phyloP scores from a whole-genome alignment of 1,140 invertebrate species.

The Sitophilus oryzae region DNA sequence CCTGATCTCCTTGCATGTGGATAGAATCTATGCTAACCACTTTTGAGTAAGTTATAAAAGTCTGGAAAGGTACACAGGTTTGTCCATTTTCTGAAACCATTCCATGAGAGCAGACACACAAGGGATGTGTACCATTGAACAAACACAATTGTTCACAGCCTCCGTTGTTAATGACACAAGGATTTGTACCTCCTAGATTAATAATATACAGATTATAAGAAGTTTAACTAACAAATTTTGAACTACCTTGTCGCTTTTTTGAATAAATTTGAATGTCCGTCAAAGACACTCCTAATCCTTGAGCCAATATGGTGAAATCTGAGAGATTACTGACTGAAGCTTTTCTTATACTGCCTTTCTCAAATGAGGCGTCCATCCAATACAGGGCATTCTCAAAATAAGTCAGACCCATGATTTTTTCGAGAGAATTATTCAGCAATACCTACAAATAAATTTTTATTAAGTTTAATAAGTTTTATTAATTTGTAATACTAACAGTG shows the following conservation, averaged over 20 bases:
- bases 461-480: background rate
- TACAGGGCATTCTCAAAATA: conserved; percentile 71
- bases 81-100: conserved; percentile 56
- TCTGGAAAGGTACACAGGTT: conserved; percentile 62
- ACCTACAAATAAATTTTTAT: conserved; percentile 8
- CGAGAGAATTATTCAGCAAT: conserved; percentile 63
- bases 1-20: conserved; percentile 64
- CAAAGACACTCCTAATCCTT: conserved; percentile 59
- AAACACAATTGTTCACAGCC: conserved; percentile 71
- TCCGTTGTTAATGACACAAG: conserved; percentile 66
- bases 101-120: conserved; percentile 72
- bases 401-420: conserved; percentile 73
- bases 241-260: conserved; percentile 46
- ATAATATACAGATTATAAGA: too few species aligned
- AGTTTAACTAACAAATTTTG: too few species aligned
- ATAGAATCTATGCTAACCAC: conserved; percentile 70
- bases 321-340: conserved; percentile 56
- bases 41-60: conserved; percentile 70
- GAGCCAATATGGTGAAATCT: conserved; percentile 51
- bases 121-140: conserved; percentile 59
- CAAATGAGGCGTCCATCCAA: conserved; percentile 70
- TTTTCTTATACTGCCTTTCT: conserved; percentile 59
- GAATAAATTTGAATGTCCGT: conserved; percentile 66
- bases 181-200: conserved; percentile 50
- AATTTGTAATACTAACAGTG: conserved; percentile 37